Conservation (phyloP, 2,113 vertebrate species). For the Chionis minor region DNA sequence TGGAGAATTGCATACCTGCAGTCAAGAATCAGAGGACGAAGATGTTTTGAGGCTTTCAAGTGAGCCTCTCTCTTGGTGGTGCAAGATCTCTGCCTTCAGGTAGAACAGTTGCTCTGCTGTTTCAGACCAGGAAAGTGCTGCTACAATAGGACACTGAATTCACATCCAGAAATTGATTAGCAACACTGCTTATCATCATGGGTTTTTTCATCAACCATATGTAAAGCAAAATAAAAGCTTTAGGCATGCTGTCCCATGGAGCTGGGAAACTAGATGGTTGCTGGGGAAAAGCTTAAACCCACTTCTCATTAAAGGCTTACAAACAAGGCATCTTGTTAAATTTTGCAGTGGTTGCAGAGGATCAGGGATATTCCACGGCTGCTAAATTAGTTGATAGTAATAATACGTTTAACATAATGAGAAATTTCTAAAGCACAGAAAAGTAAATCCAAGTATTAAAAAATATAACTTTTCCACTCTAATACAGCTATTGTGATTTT, state of each 20-base stretch:
- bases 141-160: background rate
- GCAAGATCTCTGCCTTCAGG: background rate
- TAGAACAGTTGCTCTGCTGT: background rate
- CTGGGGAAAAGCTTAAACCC: slow-evolving; percentile 31
- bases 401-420: background rate
- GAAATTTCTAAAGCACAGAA: background rate
- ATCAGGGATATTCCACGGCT: background rate
- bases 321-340: background rate
- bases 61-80: background rate
- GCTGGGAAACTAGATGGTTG: background rate
- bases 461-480: background rate
- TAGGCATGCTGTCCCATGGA: background rate
- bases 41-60: background rate
- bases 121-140: background rate
- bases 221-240: slow-evolving; percentile 8
- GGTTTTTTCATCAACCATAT: background rate
- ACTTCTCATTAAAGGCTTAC: slow-evolving; percentile 49
- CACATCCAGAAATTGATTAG: background rate
- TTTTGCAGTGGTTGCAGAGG: background rate
- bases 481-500: background rate
- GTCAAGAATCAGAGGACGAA: background rate
- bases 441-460: background rate
- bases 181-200: background rate
- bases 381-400: background rate
- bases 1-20: background rate